Percentiles rank a stretch among this genome's conserved stretches.
phyloP scores from a whole-genome alignment of 2,888 invertebrate genomes.

The Mesorhabditis belari region DNA sequence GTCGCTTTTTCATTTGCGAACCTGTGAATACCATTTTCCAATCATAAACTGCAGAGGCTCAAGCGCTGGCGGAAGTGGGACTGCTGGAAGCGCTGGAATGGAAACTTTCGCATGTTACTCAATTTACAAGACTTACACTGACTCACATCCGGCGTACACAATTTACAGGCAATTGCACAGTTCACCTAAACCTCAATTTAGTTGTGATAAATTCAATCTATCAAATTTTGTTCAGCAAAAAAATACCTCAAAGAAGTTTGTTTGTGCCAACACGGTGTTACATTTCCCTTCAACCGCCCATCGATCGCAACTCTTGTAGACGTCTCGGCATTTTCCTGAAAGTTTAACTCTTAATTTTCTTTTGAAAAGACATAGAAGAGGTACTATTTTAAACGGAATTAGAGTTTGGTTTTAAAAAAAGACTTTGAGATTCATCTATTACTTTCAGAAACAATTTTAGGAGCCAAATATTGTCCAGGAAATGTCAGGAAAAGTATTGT shows the following conservation, averaged over 20 bases:
- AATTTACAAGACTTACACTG: conserved; percentile 30
- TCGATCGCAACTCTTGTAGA: conserved; percentile 51
- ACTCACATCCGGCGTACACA: conserved; percentile 45
- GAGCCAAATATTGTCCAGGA: no score
- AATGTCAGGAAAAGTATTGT: no score
- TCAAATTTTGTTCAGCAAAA: not conserved
- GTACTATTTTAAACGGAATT: not conserved
- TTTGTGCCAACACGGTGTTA: conserved; percentile 42
- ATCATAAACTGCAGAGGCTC: conserved; percentile 53
- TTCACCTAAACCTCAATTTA: conserved; percentile 34
- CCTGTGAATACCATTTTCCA: conserved; percentile 50
- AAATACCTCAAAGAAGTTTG: conserved; percentile 46
- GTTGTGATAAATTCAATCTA: not conserved
- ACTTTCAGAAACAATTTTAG: no score
- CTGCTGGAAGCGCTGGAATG: conserved; percentile 31
- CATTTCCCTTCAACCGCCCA: conserved; percentile 53
- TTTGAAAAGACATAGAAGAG: not conserved
- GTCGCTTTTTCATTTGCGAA: not conserved
- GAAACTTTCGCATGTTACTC: not conserved
- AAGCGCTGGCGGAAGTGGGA: conserved; percentile 51
- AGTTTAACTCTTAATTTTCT: not conserved
- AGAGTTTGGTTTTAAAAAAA: not conserved
- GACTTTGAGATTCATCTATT: no score
- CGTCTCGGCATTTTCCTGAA: conserved; percentile 52
- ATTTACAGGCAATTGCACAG: conserved; percentile 51